A percentile compares a stretch with the other conserved stretches of the same genome.
Conservation (phyloP, 2,113 vertebrate genomes). For the Mystacornis crossleyi region DNA sequence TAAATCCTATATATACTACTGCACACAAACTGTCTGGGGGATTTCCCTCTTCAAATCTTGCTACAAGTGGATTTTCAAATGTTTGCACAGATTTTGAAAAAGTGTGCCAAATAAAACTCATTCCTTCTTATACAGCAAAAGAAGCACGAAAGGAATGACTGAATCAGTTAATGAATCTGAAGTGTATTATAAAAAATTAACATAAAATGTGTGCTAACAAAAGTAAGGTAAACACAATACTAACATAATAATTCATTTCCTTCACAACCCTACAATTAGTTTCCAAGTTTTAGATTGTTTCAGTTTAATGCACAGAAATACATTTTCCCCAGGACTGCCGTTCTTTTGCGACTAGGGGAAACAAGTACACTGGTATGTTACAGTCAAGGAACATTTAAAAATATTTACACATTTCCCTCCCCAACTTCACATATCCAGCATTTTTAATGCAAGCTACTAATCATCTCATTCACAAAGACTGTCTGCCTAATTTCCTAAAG, state of each 20-base stretch:
- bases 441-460: background rate
- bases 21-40: background rate
- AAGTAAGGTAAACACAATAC: background rate
- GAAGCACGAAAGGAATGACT: background rate
- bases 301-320: background rate
- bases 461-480: constrained; percentile 32
- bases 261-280: background rate
- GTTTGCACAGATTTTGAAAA: constrained; percentile 4
- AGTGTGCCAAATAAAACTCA: background rate
- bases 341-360: background rate
- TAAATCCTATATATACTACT: background rate
- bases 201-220: background rate
- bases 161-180: background rate
- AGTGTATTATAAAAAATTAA: background rate
- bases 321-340: background rate
- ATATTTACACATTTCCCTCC: background rate
- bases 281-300: background rate
- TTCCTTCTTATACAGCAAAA: background rate
- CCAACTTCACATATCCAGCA: background rate
- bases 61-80: constrained; percentile 7
- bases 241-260: background rate
- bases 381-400: background rate
- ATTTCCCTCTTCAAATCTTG: constrained; percentile 2
- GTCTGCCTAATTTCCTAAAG: constrained; percentile 64
- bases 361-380: background rate